Percentiles rank a stretch among this genome's conserved stretches.
These are phyloP conservation scores for Eupristina koningsbergeri DNA, from an alignment of 1,140 invertebrate species.

Conservation along the genomic window DNA sequence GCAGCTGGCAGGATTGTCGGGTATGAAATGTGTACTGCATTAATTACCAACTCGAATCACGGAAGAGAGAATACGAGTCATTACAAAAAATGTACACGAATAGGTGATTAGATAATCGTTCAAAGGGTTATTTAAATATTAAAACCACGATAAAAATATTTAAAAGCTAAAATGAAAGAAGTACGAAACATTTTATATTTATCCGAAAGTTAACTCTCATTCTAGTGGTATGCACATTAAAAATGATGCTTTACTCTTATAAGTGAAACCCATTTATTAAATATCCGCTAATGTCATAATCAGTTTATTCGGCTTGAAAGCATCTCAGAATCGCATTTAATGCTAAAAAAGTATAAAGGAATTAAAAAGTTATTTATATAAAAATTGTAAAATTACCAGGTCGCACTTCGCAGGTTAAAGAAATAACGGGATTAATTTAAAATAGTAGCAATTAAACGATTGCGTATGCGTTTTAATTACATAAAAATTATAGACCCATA, in stretches of 20 bases:
- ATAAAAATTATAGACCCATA: not conserved
- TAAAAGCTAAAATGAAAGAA: not conserved
- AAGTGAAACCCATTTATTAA: no score
- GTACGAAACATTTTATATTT: not conserved
- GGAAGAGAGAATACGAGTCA: not conserved
- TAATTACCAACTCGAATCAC: not conserved
- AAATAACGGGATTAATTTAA: not conserved
- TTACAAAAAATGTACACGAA: not conserved
- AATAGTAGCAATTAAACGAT: not conserved
- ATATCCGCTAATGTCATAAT: no score
- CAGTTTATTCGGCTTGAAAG: not conserved
- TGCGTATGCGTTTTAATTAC: not conserved
- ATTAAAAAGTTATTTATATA: not conserved
- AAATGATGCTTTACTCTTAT: no score
- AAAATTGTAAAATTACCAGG: not conserved
- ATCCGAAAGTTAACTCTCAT: not conserved
- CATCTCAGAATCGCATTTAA: not conserved
- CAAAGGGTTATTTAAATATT: no score
- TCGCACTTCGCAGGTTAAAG: not conserved
- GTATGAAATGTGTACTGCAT: constrained; percentile 26
- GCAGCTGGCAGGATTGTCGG: constrained; percentile 30
- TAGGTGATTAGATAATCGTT: not conserved
- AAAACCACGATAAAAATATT: not conserved
- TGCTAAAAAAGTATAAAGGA: no score
- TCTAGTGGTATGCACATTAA: no score